Conservation (phyloP, 1,140 invertebrate species). For the Melanaphis sacchari region DNA sequence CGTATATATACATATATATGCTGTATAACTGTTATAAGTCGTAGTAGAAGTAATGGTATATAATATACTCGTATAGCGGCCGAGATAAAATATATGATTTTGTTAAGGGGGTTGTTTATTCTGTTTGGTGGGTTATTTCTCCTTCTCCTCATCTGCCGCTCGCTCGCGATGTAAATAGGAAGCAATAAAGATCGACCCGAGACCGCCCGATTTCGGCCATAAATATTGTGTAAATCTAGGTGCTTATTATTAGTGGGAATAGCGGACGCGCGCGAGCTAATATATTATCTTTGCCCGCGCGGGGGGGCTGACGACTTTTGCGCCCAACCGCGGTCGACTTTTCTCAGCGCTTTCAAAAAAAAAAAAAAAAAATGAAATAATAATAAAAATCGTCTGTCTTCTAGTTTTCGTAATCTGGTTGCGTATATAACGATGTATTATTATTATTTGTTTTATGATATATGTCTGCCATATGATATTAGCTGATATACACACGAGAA, state of each 20-base stretch:
- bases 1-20: not conserved
- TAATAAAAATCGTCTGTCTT: not conserved
- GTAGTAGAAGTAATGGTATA: not conserved
- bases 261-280: not conserved
- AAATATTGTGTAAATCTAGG: constrained; percentile 48
- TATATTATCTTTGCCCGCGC: not conserved
- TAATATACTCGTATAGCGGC: not conserved
- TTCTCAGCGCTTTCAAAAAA: not conserved
- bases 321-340: not conserved
- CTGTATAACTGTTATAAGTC: not conserved
- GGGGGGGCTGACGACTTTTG: not conserved
- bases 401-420: no score
- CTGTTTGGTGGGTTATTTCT: not conserved
- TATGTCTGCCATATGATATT: not conserved
- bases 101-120: not conserved
- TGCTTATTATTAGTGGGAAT: constrained; percentile 37
- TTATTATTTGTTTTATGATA: not conserved
- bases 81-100: constrained; percentile 8
- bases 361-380: no score
- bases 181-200: constrained; percentile 50
- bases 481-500: not conserved
- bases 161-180: constrained; percentile 26
- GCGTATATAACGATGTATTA: not conserved
- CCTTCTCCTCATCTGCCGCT: not conserved
- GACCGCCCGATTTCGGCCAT: not conserved